phyloP scores from a whole-genome alignment of 2,113 vertebrate species.

The Bubalus kerabau region DNA sequence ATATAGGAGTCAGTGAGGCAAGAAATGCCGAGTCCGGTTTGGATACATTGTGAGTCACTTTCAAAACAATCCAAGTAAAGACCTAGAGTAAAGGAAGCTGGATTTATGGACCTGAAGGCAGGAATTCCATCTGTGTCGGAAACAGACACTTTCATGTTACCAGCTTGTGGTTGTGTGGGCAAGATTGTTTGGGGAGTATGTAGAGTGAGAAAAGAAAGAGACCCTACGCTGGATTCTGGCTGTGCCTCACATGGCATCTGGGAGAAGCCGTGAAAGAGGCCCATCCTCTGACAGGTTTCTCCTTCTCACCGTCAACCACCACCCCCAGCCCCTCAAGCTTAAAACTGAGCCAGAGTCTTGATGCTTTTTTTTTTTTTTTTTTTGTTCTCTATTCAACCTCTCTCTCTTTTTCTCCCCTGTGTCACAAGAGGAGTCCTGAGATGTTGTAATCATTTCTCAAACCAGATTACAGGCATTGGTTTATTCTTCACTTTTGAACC shows the following conservation, averaged over 20 bases:
- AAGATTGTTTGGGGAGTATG: slow-evolving; percentile 14
- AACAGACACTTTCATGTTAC: background rate
- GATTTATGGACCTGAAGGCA: background rate
- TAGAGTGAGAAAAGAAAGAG: background rate
- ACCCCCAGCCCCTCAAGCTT: background rate
- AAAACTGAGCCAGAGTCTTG: background rate
- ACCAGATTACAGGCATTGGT: background rate
- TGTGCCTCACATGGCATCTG: slow-evolving; percentile 15
- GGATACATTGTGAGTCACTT: background rate
- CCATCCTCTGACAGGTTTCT: background rate
- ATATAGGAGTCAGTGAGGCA: background rate
- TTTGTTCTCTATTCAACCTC: background rate
- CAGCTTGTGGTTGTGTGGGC: slow-evolving; percentile 20
- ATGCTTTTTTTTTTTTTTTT: background rate
- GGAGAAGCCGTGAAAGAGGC: background rate
- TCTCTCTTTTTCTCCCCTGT: background rate
- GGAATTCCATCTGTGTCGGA: slow-evolving; percentile 5
- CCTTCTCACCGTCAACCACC: background rate
- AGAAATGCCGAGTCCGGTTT: background rate
- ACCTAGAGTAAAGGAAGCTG: background rate
- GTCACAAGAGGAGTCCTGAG: background rate
- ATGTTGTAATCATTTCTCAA: background rate
- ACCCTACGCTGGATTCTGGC: background rate
- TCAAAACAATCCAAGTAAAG: background rate
- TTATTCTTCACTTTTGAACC: background rate